A percentile compares a stretch with the other conserved stretches of the same genome.
These are phyloP conservation scores for Erannis defoliaria DNA, from an alignment of 2,888 invertebrate genomes.

Conservation along the genomic window DNA sequence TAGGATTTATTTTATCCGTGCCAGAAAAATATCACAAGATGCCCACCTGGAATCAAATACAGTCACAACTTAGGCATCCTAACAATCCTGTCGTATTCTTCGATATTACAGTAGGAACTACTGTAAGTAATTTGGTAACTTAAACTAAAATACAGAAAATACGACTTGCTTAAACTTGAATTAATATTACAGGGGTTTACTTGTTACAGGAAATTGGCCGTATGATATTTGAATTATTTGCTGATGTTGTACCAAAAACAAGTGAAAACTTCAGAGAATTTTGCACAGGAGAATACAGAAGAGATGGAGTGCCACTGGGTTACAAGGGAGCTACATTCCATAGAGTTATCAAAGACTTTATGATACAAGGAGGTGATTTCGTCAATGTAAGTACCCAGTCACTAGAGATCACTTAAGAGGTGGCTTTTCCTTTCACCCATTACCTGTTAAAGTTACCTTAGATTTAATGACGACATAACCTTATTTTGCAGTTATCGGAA, in stretches of 20 bases:
- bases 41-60: constrained; percentile 98
- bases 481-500: too few relatives aligned
- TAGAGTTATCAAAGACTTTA: constrained; percentile 99
- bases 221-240: constrained; percentile 99
- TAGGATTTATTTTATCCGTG: not conserved
- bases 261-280: constrained; percentile 99
- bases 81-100: constrained; percentile 99
- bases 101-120: constrained; percentile 98
- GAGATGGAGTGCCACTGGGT: constrained; percentile 98
- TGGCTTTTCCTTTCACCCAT: too few relatives aligned
- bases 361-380: constrained; percentile 99
- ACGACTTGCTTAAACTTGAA: not conserved
- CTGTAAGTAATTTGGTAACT: constrained; percentile 84
- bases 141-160: not conserved
- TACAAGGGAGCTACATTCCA: constrained; percentile 99
- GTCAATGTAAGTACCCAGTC: constrained; percentile 92
- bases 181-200: not conserved
- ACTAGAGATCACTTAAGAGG: too few relatives aligned
- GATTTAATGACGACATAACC: too few relatives aligned
- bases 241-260: constrained; percentile 98
- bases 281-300: constrained; percentile 98
- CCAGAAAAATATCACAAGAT: constrained; percentile 79
- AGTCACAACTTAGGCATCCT: constrained; percentile 94
- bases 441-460: not conserved
- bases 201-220: constrained; percentile 95